Evolutionary conservation across 2,888 invertebrate species (phyloP).

Genomic region (Tetheella fluctuosa): DNA sequence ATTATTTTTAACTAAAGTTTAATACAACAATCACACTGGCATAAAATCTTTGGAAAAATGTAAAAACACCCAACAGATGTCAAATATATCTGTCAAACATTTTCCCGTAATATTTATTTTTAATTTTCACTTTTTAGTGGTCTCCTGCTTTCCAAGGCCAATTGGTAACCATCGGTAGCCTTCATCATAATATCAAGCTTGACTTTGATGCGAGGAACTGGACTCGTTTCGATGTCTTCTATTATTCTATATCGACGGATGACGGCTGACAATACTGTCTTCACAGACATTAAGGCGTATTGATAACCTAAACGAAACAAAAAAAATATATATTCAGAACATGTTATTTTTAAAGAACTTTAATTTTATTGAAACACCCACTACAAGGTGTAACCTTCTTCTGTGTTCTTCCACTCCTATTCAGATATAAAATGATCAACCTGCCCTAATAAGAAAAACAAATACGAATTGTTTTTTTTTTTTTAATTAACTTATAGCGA

Average conservation of each 20-base stretch:
- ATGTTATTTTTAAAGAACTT: no score
- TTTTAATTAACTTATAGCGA: no score
- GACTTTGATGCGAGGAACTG: conserved; percentile 60
- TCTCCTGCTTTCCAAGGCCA: conserved; percentile 55
- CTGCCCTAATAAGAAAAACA: no score
- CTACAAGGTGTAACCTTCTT: no score
- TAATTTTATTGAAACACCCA: no score
- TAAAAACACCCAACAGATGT: conserved; percentile 1
- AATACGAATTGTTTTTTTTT: no score
- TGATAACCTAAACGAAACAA: conserved; percentile 64
- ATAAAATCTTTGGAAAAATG: neutral
- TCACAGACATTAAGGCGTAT: conserved; percentile 74
- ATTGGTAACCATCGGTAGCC: conserved; percentile 63
- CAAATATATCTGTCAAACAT: neutral
- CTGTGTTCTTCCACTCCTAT: no score
- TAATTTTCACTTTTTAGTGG: conserved; percentile 13
- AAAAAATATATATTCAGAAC: conserved; percentile 12
- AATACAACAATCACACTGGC: conserved; percentile 1
- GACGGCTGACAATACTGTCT: conserved; percentile 57
- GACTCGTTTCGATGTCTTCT: conserved; percentile 49
- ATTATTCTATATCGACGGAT: conserved; percentile 58
- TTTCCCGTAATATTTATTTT: neutral
- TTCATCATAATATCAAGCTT: conserved; percentile 77
- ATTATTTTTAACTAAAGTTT: neutral
- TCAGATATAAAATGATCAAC: no score